Percentiles rank a stretch among this genome's conserved stretches.
Conservation (phyloP, 2,113 vertebrate species). For the Colius striatus region DNA sequence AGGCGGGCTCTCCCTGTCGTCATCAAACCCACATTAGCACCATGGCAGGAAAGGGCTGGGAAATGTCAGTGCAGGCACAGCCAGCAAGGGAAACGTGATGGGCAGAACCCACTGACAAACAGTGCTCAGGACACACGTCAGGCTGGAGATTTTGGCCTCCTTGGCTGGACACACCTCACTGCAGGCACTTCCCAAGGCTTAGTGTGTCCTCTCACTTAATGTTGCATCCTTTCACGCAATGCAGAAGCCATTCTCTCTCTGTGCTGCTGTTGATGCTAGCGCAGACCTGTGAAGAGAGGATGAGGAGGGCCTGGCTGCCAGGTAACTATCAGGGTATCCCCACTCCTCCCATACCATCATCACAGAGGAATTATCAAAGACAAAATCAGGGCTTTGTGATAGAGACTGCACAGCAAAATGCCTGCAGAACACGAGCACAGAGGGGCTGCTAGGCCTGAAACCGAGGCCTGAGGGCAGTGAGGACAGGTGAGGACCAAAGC, state of each 20-base stretch:
- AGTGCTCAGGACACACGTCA: constrained; percentile 27
- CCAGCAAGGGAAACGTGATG: not conserved
- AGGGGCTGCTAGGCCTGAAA: not conserved
- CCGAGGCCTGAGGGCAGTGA: not conserved
- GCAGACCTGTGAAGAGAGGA: not conserved
- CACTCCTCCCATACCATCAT: not conserved
- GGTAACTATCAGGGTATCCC: not conserved
- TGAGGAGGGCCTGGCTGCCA: not conserved
- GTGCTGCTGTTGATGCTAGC: not conserved
- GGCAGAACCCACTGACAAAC: constrained; percentile 25
- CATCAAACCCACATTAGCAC: not conserved
- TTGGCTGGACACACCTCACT: constrained; percentile 38
- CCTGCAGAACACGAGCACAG: not conserved
- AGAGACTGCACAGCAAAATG: not conserved
- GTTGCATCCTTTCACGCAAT: not conserved
- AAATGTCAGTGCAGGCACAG: constrained; percentile 39
- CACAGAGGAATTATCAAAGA: not conserved
- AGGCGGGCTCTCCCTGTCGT: not conserved
- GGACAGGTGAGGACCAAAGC: not conserved
- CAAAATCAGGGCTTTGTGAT: not conserved
- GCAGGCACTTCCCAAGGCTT: not conserved
- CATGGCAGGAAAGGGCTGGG: constrained; percentile 61
- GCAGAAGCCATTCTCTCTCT: not conserved
- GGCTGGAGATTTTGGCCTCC: constrained; percentile 2
- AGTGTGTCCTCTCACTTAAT: not conserved